Conservation (phyloP, 2,888 invertebrate species). For the Acheta domesticus region DNA sequence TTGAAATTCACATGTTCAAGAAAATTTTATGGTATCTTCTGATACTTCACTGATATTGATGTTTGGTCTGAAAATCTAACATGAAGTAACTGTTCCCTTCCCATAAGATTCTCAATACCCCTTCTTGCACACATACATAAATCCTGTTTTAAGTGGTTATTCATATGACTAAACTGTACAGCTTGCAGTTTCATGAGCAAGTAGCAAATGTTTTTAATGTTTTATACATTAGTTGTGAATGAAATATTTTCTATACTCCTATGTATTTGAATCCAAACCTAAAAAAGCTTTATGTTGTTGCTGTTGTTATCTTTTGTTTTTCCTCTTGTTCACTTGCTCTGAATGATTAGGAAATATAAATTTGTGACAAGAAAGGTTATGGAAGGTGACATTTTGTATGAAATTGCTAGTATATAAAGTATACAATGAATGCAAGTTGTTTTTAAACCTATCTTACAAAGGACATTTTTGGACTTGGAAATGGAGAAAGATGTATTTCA, state of each 20-base stretch:
- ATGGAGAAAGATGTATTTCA: neutral
- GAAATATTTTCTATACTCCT: slow-evolving; percentile 1
- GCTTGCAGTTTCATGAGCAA: neutral
- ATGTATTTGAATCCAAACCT: neutral
- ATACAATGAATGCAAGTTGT: neutral
- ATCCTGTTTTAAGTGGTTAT: neutral
- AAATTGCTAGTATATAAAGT: neutral
- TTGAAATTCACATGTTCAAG: neutral
- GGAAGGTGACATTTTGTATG: neutral
- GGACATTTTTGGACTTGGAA: neutral
- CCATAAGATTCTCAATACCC: neutral
- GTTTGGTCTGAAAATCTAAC: neutral
- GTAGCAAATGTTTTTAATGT: slow-evolving; percentile 18
- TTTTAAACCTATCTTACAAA: neutral
- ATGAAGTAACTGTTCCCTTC: neutral
- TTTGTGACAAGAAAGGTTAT: neutral
- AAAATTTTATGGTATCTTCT: neutral
- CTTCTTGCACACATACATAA: neutral
- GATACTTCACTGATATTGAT: neutral
- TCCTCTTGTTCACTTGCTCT: neutral
- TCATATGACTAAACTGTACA: neutral
- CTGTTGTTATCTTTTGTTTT: neutral
- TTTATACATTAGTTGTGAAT: slow-evolving; percentile 2
- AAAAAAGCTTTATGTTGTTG: neutral
- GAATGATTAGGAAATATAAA: neutral